These are phyloP conservation scores for Trichonephila clavata DNA, from an alignment of 1,140 invertebrate species.

Conservation along the genomic window DNA sequence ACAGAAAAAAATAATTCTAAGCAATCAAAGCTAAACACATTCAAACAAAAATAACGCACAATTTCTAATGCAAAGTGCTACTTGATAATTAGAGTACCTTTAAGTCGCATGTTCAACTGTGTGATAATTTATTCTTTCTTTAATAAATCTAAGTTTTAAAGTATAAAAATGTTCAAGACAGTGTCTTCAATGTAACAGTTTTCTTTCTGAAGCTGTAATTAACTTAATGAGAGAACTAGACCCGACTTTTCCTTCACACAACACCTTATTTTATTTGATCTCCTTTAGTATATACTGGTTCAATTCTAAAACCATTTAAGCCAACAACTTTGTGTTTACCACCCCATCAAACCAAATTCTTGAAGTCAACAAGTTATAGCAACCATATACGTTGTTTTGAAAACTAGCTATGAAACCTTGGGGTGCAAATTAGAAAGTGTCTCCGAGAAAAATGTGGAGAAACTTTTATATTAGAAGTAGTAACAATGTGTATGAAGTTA, in stretches of 20 bases:
- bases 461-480: slow-evolving; percentile 37
- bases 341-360: slow-evolving; percentile 53
- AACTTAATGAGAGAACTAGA: slow-evolving; percentile 14
- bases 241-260: slow-evolving; percentile 13
- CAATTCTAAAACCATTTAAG: slow-evolving; percentile 21
- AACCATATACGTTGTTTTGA: slow-evolving; percentile 48
- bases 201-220: neutral
- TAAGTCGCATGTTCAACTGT: neutral
- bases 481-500: slow-evolving; percentile 1
- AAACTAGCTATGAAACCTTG: slow-evolving; percentile 43
- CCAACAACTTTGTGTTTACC: slow-evolving; percentile 58
- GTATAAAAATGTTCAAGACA: neutral
- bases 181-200: neutral
- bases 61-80: too few relatives aligned
- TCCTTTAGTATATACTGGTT: neutral
- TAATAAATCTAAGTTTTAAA: neutral
- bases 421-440: slow-evolving; percentile 42
- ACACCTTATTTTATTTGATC: slow-evolving; percentile 52
- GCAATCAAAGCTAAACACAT: too few relatives aligned
- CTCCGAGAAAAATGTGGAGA: neutral
- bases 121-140: neutral
- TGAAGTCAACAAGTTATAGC: slow-evolving; percentile 54
- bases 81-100: neutral
- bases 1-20: too few relatives aligned
- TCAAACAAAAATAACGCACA: too few relatives aligned